Percentiles rank a stretch among this genome's conserved stretches.
These are phyloP conservation scores for Peromyscus californicus DNA, from an alignment of 2,113 vertebrate species.

Conservation along the genomic window DNA sequence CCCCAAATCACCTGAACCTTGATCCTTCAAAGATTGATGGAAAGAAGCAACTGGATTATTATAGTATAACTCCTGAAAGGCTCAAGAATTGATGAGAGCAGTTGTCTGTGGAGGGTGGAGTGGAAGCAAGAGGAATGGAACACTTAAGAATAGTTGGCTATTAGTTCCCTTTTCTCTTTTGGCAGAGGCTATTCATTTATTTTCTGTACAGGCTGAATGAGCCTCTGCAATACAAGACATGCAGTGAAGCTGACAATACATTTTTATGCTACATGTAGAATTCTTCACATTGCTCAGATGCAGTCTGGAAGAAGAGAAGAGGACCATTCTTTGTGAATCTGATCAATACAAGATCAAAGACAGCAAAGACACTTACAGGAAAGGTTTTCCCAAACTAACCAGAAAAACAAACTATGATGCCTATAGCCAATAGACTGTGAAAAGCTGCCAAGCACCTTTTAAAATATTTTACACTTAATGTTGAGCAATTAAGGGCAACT, in stretches of 20 bases:
- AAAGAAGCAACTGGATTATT: not conserved
- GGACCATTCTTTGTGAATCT: not conserved
- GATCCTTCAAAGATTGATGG: not conserved
- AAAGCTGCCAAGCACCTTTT: not conserved
- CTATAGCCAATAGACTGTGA: not conserved
- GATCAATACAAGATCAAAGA: slow-evolving; percentile 14
- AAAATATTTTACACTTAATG: not conserved
- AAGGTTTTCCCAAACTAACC: not conserved
- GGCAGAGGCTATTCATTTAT: not conserved
- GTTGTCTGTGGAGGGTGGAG: not conserved
- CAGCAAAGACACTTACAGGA: not conserved
- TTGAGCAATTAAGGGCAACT: not conserved
- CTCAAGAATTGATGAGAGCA: not conserved
- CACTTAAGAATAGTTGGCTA: not conserved
- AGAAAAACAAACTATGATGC: not conserved
- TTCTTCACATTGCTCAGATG: not conserved
- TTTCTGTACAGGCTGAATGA: not conserved
- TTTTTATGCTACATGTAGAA: not conserved
- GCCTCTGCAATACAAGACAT: not conserved
- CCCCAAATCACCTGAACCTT: not conserved
- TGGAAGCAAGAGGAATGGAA: slow-evolving; percentile 16
- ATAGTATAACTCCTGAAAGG: not conserved
- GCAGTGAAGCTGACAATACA: not conserved
- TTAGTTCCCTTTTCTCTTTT: not conserved
- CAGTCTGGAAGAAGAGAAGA: not conserved